phyloP scores from a whole-genome alignment of 2,113 vertebrate genomes.

The Pelmatolapia mariae region DNA sequence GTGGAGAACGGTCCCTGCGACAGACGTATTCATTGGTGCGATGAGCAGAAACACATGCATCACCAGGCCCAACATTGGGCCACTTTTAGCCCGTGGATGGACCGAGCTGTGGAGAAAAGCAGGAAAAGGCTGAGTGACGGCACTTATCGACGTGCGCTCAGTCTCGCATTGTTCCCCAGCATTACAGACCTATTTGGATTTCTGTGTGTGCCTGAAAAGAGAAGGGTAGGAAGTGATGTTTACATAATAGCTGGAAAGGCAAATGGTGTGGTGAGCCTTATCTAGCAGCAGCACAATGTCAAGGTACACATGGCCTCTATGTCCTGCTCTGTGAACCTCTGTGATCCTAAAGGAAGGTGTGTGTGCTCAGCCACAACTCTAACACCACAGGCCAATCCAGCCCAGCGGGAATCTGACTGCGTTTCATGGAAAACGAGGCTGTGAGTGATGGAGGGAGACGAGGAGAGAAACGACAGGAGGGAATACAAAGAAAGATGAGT shows the following conservation, averaged over 20 bases:
- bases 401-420: neutral
- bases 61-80: neutral
- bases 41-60: neutral
- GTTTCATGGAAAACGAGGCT: neutral
- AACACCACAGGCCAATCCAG: neutral
- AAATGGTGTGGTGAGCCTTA: conserved; percentile 16
- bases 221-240: neutral
- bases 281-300: conserved; percentile 22
- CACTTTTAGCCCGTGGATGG: neutral
- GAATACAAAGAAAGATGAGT: neutral
- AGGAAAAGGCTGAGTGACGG: neutral
- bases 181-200: neutral
- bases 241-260: conserved; percentile 17
- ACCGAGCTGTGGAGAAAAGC: neutral
- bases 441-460: neutral
- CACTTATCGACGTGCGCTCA: neutral
- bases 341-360: neutral
- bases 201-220: neutral
- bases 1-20: neutral
- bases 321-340: neutral
- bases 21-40: rapidly evolving
- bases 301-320: neutral
- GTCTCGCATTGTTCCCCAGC: neutral
- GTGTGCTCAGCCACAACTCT: neutral
- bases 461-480: neutral